Percentiles rank a stretch among this genome's conserved stretches.
Conservation (phyloP, 2,797 vertebrate species). For the Aselliscus stoliczkanus region DNA sequence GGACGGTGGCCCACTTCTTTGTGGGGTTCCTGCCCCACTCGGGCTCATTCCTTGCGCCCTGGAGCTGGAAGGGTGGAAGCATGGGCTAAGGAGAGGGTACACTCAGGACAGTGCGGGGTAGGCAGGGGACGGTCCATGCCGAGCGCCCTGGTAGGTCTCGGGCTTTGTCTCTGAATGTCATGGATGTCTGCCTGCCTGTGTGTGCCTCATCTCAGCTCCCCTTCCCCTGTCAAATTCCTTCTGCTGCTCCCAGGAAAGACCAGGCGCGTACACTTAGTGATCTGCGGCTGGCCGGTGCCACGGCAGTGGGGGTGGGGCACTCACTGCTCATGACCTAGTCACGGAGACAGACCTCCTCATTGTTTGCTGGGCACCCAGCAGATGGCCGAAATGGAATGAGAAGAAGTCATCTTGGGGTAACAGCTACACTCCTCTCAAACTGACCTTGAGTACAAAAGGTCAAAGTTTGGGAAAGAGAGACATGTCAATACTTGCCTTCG, state of each 20-base stretch:
- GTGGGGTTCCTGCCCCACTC: accelerated
- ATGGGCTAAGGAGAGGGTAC: accelerated
- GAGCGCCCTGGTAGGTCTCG: background rate
- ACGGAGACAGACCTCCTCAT: accelerated
- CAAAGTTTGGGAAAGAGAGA: background rate
- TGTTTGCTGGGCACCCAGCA: background rate
- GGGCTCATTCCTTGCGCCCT: background rate
- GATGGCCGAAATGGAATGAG: too few species aligned
- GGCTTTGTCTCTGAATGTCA: background rate
- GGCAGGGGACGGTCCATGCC: accelerated
- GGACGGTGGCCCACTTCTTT: accelerated
- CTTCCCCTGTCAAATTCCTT: background rate
- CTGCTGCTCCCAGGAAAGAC: background rate
- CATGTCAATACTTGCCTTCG: background rate
- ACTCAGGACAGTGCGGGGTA: accelerated
- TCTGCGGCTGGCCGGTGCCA: background rate
- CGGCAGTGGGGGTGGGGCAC: background rate
- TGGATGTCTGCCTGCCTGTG: accelerated
- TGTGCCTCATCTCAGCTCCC: accelerated
- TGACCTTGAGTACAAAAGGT: background rate
- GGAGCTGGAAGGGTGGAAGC: background rate
- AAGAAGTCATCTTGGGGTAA: background rate
- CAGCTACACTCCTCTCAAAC: background rate
- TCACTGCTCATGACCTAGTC: background rate
- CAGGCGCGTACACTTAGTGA: accelerated